Conservation (phyloP, 2,113 vertebrate genomes). For the Engystomops pustulosus region DNA sequence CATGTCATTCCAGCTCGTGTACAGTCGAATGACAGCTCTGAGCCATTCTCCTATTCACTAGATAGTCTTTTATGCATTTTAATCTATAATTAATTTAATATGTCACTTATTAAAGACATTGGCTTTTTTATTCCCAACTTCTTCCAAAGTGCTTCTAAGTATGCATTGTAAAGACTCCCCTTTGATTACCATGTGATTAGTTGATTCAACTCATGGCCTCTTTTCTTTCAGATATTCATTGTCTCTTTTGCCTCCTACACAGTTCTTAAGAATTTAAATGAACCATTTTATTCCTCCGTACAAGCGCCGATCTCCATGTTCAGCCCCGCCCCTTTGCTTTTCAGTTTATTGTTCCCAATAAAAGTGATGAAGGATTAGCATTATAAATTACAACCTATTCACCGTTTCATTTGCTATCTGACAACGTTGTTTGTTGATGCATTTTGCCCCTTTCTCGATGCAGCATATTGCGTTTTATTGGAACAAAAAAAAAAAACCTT, state of each 20-base stretch:
- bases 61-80: conserved; percentile 47
- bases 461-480: conserved; percentile 1
- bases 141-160: conserved; percentile 75
- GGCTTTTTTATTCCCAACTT: conserved; percentile 64
- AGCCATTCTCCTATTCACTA: conserved; percentile 44
- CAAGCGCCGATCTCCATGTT: conserved; percentile 76
- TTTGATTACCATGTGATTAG: conserved; percentile 82
- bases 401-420: conserved; percentile 78
- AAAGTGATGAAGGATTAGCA: conserved; percentile 70
- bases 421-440: conserved; percentile 71
- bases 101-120: conserved; percentile 56
- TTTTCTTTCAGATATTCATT: conserved; percentile 78
- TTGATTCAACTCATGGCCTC: conserved; percentile 83
- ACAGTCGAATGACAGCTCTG: conserved; percentile 45
- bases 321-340: conserved; percentile 76
- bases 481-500: not conserved
- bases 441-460: conserved; percentile 16
- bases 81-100: conserved; percentile 68
- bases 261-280: conserved; percentile 88
- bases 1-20: conserved; percentile 43
- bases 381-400: conserved; percentile 72
- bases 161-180: conserved; percentile 71
- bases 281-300: conserved; percentile 86
- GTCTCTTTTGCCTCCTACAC: conserved; percentile 78
- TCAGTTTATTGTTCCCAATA: conserved; percentile 77